Evolutionary conservation across 1,140 invertebrate genomes (phyloP).

Genomic region (Diuraphis noxia): DNA sequence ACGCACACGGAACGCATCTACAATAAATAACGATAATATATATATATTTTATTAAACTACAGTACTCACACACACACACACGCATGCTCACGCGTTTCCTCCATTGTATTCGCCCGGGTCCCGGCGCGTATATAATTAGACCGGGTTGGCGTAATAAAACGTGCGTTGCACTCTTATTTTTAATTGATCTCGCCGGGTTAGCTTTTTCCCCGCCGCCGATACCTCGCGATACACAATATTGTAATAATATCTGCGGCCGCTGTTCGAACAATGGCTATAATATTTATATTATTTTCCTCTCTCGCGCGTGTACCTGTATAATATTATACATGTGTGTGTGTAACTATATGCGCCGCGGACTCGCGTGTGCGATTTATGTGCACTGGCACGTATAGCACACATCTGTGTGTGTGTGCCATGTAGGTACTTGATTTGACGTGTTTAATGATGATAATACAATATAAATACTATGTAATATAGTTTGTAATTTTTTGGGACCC

Average conservation of each 20-base stretch:
- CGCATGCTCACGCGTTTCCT: background rate
- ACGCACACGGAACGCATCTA: background rate
- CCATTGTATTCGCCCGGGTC: slow-evolving; percentile 8
- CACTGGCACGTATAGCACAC: background rate
- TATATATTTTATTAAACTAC: slow-evolving; percentile 10
- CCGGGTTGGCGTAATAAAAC: slow-evolving; percentile 41
- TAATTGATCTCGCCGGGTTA: slow-evolving; percentile 40
- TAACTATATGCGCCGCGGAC: background rate
- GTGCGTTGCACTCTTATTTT: slow-evolving; percentile 50
- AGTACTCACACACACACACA: no score
- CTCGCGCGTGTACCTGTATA: no score
- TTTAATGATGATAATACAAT: no score
- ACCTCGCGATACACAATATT: background rate
- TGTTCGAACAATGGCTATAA: slow-evolving; percentile 7
- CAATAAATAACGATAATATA: no score
- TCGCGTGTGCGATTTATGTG: background rate
- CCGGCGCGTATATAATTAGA: slow-evolving; percentile 19
- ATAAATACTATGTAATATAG: background rate
- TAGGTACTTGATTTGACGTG: no score
- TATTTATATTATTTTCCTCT: background rate
- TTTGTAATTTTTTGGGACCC: slow-evolving; percentile 39
- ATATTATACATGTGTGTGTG: no score
- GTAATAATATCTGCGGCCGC: background rate
- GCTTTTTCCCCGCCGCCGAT: slow-evolving; percentile 30
- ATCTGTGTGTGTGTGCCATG: background rate